A percentile compares a stretch with the other conserved stretches of the same genome.
These are phyloP conservation scores for Crenuchus spilurus DNA, from an alignment of 2,797 vertebrate species.

Conservation along the genomic window DNA sequence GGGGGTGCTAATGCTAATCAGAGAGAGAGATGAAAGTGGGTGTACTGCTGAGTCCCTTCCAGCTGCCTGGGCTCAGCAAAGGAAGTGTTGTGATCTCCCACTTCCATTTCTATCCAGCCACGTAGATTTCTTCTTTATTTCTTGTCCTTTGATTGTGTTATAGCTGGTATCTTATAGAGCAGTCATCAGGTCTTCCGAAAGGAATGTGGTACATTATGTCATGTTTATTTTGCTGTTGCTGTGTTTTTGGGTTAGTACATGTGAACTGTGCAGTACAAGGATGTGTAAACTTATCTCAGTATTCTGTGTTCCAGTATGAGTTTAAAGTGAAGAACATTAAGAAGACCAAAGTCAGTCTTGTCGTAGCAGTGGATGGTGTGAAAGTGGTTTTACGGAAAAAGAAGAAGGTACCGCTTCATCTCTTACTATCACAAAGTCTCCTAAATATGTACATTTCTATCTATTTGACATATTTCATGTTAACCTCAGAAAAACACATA, in stretches of 20 bases:
- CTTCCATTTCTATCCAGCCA: conserved; percentile 18
- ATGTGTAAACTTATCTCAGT: background rate
- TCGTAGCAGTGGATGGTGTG: conserved; percentile 90
- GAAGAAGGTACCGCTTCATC: conserved; percentile 81
- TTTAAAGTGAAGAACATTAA: conserved; percentile 99
- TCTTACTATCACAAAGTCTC: background rate
- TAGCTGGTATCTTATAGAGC: background rate
- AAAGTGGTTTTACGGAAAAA: conserved; percentile 93
- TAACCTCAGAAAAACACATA: conserved; percentile 89
- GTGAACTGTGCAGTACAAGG: background rate
- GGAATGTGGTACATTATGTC: background rate
- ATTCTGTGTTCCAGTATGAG: conserved; percentile 83
- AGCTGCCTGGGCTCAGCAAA: conserved; percentile 53
- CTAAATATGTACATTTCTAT: background rate
- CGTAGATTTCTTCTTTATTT: conserved; percentile 56
- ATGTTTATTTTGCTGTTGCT: conserved; percentile 1
- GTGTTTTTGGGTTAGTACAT: no score
- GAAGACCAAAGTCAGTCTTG: conserved; percentile 97
- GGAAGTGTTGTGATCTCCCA: conserved; percentile 36
- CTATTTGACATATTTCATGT: conserved; percentile 2
- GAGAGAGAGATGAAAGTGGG: conserved; percentile 65
- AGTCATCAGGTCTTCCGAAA: background rate
- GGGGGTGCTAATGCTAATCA: no score
- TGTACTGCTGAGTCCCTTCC: conserved; percentile 32
- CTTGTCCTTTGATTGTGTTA: conserved; percentile 50